A percentile compares a stretch with the other conserved stretches of the same genome.
Conservation (phyloP, 2,113 vertebrate genomes). For the Harpagus bidentatus region DNA sequence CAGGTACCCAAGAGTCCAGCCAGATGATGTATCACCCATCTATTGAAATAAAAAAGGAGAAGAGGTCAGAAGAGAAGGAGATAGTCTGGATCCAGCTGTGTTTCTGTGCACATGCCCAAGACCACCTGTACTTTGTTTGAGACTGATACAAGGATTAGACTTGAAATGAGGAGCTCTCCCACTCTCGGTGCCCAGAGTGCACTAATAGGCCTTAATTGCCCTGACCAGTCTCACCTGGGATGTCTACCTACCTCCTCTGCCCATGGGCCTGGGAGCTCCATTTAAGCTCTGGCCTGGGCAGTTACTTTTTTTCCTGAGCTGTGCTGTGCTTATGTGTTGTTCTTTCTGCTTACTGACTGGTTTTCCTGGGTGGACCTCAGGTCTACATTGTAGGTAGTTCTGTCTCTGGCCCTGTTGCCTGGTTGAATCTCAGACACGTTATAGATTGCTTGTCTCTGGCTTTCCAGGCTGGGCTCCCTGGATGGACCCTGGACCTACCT, state of each 20-base stretch:
- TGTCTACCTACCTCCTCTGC: not conserved
- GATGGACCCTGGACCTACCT: no score
- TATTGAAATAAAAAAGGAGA: not conserved
- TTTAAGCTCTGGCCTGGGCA: not conserved
- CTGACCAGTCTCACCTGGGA: not conserved
- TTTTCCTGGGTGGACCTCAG: not conserved
- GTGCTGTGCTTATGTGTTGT: not conserved
- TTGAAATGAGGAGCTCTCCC: not conserved
- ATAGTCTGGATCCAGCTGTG: not conserved
- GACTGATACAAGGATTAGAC: not conserved
- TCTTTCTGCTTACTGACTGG: not conserved
- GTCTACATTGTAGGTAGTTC: not conserved
- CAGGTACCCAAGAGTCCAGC: constrained; percentile 55
- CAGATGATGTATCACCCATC: constrained; percentile 2
- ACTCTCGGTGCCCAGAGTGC: not conserved
- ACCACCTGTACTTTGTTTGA: not conserved
- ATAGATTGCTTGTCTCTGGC: not conserved
- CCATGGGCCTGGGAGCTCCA: not conserved
- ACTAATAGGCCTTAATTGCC: not conserved
- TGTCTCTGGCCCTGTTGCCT: not conserved
- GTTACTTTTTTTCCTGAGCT: accelerated
- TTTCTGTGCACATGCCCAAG: not conserved
- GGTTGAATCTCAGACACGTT: not conserved
- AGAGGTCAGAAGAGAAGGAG: not conserved
- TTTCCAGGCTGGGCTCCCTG: not conserved